These are phyloP conservation scores for Exaiptasia diaphana DNA, from an alignment of 64 coral and sea anemone genomes.

Conservation along the genomic window DNA sequence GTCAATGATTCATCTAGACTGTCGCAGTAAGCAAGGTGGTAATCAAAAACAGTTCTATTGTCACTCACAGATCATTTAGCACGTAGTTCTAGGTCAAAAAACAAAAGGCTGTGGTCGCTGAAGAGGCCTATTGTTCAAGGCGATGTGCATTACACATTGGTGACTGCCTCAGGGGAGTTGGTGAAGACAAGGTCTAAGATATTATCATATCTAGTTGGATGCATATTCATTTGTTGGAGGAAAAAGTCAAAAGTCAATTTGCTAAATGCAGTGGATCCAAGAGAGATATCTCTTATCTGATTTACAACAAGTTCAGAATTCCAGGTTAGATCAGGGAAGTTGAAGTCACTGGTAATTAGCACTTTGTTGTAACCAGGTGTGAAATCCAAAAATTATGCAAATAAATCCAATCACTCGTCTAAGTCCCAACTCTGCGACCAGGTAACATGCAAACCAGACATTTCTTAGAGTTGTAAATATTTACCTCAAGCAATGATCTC, in stretches of 20 bases:
- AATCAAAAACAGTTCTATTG: constrained; percentile 6
- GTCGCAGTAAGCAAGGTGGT: background rate
- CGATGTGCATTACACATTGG: constrained; percentile 2
- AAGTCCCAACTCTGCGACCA: too few species aligned
- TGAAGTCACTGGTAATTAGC: too few species aligned
- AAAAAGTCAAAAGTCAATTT: constrained; percentile 38
- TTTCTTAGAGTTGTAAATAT: too few species aligned
- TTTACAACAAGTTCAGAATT: too few species aligned
- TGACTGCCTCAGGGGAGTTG: constrained; percentile 18
- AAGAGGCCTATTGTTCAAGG: constrained; percentile 4
- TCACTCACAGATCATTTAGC: background rate
- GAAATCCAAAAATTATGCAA: too few species aligned
- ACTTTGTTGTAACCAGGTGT: too few species aligned
- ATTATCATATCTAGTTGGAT: constrained; percentile 18
- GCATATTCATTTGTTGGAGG: constrained; percentile 19
- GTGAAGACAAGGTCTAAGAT: constrained; percentile 39
- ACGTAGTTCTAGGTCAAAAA: background rate
- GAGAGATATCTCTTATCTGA: too few species aligned
- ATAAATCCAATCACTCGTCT: too few species aligned
- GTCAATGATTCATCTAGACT: background rate
- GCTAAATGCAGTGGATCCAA: too few species aligned
- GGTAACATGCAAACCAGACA: too few species aligned
- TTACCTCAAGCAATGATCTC: too few species aligned
- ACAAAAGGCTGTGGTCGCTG: background rate
- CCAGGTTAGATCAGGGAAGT: too few species aligned